Conservation (phyloP, 1,140 invertebrate species). For the Rhynchophorus ferrugineus region DNA sequence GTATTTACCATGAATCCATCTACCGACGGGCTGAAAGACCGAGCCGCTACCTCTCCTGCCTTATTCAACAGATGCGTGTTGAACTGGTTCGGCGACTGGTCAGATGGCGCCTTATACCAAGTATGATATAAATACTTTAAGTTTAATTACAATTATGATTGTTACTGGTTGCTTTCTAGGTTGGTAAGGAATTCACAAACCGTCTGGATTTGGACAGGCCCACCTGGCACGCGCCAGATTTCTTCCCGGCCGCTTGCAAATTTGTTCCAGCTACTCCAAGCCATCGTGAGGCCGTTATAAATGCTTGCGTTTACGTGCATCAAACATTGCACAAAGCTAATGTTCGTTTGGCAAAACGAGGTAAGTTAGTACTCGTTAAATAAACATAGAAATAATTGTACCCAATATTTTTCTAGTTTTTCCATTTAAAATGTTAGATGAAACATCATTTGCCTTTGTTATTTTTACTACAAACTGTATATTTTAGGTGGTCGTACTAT, state of each 20-base stretch:
- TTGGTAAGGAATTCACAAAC: slow-evolving; percentile 80
- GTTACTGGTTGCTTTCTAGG: slow-evolving; percentile 42
- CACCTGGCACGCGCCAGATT: slow-evolving; percentile 76
- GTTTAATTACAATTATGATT: background rate
- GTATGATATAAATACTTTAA: slow-evolving; percentile 42
- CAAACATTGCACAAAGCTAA: slow-evolving; percentile 95
- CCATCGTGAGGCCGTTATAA: slow-evolving; percentile 92
- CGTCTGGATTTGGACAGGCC: slow-evolving; percentile 75
- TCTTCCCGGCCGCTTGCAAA: slow-evolving; percentile 80
- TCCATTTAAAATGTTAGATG: too few relatives aligned
- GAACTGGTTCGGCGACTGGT: slow-evolving; percentile 99
- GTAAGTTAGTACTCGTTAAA: slow-evolving; percentile 35
- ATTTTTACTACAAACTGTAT: background rate
- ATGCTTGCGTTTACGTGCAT: slow-evolving; percentile 97
- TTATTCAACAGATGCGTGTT: slow-evolving; percentile 99
- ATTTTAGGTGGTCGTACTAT: slow-evolving; percentile 68
- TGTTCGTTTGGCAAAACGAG: slow-evolving; percentile 76
- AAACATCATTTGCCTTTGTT: background rate
- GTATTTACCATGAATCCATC: slow-evolving; percentile 99
- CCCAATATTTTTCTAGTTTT: too few relatives aligned
- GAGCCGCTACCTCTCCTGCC: slow-evolving; percentile 96
- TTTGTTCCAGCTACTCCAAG: slow-evolving; percentile 65
- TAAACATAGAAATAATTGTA: background rate
- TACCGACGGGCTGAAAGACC: slow-evolving; percentile 94
- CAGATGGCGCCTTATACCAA: slow-evolving; percentile 93